Evolutionary conservation across 2,113 vertebrate genomes (phyloP).

Genomic region (Sorex araneus): DNA sequence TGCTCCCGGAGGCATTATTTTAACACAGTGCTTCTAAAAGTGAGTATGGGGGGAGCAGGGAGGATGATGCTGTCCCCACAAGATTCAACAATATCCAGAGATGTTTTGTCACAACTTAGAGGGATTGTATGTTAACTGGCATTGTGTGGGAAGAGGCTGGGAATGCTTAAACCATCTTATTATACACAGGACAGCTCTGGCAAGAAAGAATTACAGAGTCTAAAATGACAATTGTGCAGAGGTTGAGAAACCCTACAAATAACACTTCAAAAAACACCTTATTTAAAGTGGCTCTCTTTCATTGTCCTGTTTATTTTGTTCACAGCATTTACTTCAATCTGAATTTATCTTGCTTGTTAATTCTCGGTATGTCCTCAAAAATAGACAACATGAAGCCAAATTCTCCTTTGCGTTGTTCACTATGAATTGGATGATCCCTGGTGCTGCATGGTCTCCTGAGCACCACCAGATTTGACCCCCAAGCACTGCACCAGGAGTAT

Average conservation of each 20-base stretch:
- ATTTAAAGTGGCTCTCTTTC: constrained; percentile 7
- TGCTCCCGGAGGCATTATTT: constrained; percentile 12
- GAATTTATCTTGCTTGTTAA: constrained; percentile 46
- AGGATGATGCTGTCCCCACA: neutral
- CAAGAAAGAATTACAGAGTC: constrained; percentile 16
- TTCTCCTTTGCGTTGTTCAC: constrained; percentile 49
- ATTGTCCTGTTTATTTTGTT: constrained; percentile 51
- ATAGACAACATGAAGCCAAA: neutral
- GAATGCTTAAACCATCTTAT: constrained; percentile 17
- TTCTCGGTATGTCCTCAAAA: constrained; percentile 47
- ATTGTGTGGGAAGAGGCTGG: constrained; percentile 9
- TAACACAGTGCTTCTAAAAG: neutral
- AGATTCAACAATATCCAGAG: constrained; percentile 28
- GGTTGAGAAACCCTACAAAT: constrained; percentile 10
- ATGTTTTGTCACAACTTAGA: neutral
- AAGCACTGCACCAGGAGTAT: too few species aligned
- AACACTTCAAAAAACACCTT: neutral
- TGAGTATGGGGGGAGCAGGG: neutral
- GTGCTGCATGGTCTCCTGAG: too few species aligned
- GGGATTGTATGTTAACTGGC: neutral
- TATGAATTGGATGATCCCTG: neutral
- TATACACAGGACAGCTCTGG: neutral
- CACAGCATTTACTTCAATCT: neutral
- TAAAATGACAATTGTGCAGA: constrained; percentile 41
- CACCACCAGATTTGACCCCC: too few species aligned